These are phyloP conservation scores for Scolopax mira DNA, from an alignment of 2,113 vertebrate genomes.

Conservation along the genomic window DNA sequence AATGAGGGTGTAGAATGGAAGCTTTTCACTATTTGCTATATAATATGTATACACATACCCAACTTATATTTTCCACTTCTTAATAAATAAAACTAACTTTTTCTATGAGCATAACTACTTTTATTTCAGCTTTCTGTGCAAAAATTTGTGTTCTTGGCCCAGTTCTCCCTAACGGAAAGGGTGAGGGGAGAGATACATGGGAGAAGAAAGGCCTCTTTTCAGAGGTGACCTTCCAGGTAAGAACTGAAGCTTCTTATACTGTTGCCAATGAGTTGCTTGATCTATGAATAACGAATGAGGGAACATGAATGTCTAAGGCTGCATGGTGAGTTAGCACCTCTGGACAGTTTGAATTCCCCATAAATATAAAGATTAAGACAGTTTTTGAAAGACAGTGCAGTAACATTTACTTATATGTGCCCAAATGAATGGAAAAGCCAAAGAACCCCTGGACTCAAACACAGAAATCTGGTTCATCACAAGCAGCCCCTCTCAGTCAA, in stretches of 20 bases:
- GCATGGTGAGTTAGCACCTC: conserved; percentile 48
- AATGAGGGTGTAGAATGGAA: not conserved
- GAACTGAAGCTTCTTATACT: conserved; percentile 52
- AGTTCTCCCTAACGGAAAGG: not conserved
- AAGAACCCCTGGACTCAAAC: not conserved
- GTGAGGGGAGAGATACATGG: not conserved
- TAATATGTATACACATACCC: not conserved
- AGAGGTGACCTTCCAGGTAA: conserved; percentile 49
- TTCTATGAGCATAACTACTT: not conserved
- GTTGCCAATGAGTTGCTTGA: conserved; percentile 17
- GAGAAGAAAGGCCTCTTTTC: conserved; percentile 48
- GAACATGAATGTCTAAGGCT: not conserved
- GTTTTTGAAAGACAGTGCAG: conserved; percentile 18
- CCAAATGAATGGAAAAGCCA: not conserved
- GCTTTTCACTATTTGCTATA: not conserved
- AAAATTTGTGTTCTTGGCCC: not conserved
- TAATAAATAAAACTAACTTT: not conserved
- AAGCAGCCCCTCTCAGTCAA: not conserved
- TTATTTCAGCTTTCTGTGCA: not conserved
- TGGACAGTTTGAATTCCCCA: conserved; percentile 9
- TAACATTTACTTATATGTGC: not conserved
- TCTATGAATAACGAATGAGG: conserved; percentile 49
- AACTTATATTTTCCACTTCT: not conserved
- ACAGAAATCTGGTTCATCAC: conserved; percentile 27
- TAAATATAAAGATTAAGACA: conserved; percentile 17